Base-by-base conservation (phyloP, 1,140 invertebrate species). In the Sycophila sp. region DNA sequence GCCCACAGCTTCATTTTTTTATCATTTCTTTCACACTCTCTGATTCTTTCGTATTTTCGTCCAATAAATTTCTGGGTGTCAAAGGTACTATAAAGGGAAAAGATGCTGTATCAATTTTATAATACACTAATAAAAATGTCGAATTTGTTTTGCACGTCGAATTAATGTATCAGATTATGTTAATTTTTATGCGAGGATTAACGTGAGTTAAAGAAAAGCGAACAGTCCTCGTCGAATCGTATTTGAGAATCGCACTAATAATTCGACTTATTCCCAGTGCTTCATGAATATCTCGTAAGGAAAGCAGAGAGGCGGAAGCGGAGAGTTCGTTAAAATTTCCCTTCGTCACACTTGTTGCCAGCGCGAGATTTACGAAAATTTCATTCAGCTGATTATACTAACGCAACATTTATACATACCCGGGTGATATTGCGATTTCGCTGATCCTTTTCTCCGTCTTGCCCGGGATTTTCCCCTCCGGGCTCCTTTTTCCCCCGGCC, bases 291-390 rank as follows among this genome's bases (percentile, higher is more conserved):
- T n/a, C n/a, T n/a, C n/a, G n/a, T n/a, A n/a, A n/a, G n/a, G n/a
- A n/a, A n/a, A n/a, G n/a, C n/a, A n/a, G n/a, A n/a, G n/a, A n/a
- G n/a, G n/a, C n/a, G n/a, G n/a, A n/a, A n/a, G n/a, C n/a, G n/a
- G n/a, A n/a, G n/a, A n/a, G n/a, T n/a, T n/a, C n/a, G n/a, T n/a
- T n/a, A n/a, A n/a, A n/a, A n/a, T 32, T 64, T 70, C 24, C 28
- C 24, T 30, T 42, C 26, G 64, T 67, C 55, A 49, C 66, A 69
- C 66, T 69, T 69, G 85, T 85, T 85, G 82, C 84, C 83, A 71
- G 73, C 74, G 75, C 73, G 53, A 66, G 24, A 66, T 55, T 64
- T 38, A 53, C 62, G 53, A 59, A 68, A 59, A 49, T 60, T 69
- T 55, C 47, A 53, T 53, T 56, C 59, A 47, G 17, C 55, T 51